Evolutionary conservation across 2,888 invertebrate species (phyloP).

Genomic region (Drosophila kanekoi): DNA sequence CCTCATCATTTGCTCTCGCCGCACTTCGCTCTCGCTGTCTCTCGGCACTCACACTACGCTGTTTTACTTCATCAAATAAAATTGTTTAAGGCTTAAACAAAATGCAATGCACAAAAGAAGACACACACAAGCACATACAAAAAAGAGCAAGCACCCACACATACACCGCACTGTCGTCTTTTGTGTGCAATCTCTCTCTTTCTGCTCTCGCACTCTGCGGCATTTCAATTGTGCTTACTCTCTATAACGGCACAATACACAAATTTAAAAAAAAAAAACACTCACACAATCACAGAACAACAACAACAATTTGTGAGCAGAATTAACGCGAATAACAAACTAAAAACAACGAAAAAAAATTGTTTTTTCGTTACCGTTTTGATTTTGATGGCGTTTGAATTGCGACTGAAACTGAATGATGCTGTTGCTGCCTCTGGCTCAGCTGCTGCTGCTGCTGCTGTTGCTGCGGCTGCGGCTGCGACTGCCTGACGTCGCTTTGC

Average conservation of each 20-base stretch:
- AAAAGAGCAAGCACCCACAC: slow-evolving; percentile 24
- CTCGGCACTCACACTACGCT: slow-evolving; percentile 26
- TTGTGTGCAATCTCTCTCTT: neutral
- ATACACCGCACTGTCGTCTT: slow-evolving; percentile 2
- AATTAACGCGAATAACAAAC: slow-evolving; percentile 44
- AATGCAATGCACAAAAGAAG: slow-evolving; percentile 36
- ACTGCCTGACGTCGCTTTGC: slow-evolving; percentile 31
- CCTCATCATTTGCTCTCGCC: slow-evolving; percentile 40
- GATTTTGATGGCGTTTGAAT: slow-evolving; percentile 81
- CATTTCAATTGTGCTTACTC: slow-evolving; percentile 23
- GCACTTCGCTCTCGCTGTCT: slow-evolving; percentile 2
- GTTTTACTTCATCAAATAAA: slow-evolving; percentile 38
- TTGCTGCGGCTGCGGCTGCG: slow-evolving; percentile 33
- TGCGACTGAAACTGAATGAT: slow-evolving; percentile 79
- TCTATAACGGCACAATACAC: slow-evolving; percentile 23
- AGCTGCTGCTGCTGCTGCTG: slow-evolving; percentile 38
- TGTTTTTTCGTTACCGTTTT: slow-evolving; percentile 75
- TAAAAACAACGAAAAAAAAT: slow-evolving; percentile 32
- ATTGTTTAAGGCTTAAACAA: slow-evolving; percentile 62
- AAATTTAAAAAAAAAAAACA: slow-evolving; percentile 18
- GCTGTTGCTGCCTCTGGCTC: slow-evolving; percentile 53
- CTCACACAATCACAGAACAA: slow-evolving; percentile 24
- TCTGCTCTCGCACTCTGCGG: slow-evolving; percentile 18
- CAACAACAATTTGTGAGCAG: slow-evolving; percentile 26
- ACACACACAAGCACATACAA: slow-evolving; percentile 4